Evolutionary conservation across 2,888 invertebrate species (phyloP), one percentile per base, ranked within the genome.

Genomic region (Agonopterix arenella): DNA sequence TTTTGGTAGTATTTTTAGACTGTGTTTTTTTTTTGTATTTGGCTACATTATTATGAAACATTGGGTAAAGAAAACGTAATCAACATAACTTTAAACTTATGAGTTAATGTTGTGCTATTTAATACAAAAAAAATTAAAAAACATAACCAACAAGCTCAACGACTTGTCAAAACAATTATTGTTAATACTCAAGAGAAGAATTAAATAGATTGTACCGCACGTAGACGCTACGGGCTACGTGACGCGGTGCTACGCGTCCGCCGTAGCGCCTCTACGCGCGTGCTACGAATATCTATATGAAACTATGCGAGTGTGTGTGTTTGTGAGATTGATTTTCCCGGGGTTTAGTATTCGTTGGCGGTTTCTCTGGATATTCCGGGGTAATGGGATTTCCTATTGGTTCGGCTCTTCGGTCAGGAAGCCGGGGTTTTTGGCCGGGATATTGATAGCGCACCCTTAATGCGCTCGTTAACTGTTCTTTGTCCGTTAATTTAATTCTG

Each of bases 221-320:
- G 67, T 61, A 70, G 70, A 58, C 54, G 53, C 53, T 28, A 28
- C 28, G 71, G 71, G 51, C 77, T 80, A 82, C 81, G 80, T 77
- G 80, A 67, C 64, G 54, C 53, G 57, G 49, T 58, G 72, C 74
- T 77, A 78, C 76, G 76, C 49, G 40, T 60, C 64, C 49, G 40
- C 60, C 64, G 66, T 62, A 65, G 65, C 57, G 59, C 58, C 57
- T 59, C 58, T 64, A 60, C 57, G 59, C 53, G 55, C 51, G 64
- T 43, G 68, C 66, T 67, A 68, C 67, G 64, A 60, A 62, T 61
- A 56, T 52, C 47, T 57, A 56, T 53, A 52, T 37, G 37, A 48
- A 37, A 50, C 50, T 47, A 51, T 44, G 45, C 48, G 45, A 50
- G 42, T 51, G 36, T 8, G 46, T 47, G 46, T 13, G 43, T 52